Base-by-base conservation (phyloP, 1,140 invertebrate species). In the Heliconius hewitsoni region DNA sequence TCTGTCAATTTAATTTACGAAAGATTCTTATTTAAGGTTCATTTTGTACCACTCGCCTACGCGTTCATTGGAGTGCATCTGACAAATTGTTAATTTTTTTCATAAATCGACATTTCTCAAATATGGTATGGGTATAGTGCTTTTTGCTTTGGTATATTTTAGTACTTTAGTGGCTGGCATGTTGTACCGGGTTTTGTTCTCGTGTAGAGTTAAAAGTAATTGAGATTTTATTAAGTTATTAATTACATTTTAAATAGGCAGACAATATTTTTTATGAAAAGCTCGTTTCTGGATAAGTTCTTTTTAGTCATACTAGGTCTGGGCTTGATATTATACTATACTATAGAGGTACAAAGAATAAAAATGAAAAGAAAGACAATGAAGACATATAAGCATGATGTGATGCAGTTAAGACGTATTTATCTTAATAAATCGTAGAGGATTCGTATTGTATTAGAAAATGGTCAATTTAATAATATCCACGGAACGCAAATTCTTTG, bases 11-110 rank as follows among this genome's bases (percentile, higher is more conserved):
- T 66, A 66, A 66, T 66, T 66, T 66, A 66, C 27, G 60, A 66
- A 66, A 30, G 23, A 66, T n/a, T 60, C 55, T 60, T 11, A 60
- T 66, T 66, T 27, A 66, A 30, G 60, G 30, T 27, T 13, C 57
- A 27, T 66, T 30, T 66, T 66, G 11, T 66, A 66, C 60, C 27
- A 66, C 23, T 27, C 60, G 27, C 60, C 60, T 66, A 66, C 60
- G 23, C 57, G 60, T 66, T 66, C 60, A 66, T 66, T 66, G 30
- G 60, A 66, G 60, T 66, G 60, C 60, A 66, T 66, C 60, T 66
- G 55, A 57, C 55, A 57, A 23, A 57, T 57, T 57, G 60, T 66
- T 66, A 66, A 30, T 66, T 30, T 66, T 66, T 66, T 66, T 66
- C 23, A 66, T 66, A 66, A 66, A 66, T 27, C 4, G 8, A 16